phyloP scores from a whole-genome alignment of 1,140 invertebrate genomes.

The Mya arenaria region DNA sequence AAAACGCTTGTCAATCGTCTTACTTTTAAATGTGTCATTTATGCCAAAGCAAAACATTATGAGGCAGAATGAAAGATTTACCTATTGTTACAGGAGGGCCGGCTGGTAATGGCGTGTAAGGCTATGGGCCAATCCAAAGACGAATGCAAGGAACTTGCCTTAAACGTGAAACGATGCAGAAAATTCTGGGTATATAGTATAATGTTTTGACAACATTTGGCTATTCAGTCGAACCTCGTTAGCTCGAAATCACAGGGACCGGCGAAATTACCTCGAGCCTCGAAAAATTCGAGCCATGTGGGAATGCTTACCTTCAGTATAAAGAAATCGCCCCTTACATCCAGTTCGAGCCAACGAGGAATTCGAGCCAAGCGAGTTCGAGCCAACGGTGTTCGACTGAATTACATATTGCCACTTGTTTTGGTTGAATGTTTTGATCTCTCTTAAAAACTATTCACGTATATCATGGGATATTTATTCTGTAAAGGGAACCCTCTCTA shows the following conservation, averaged over 20 bases:
- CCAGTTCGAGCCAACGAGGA: too few species aligned
- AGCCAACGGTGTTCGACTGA: too few species aligned
- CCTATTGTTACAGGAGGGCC: conserved; percentile 3
- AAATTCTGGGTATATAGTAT: conserved; percentile 29
- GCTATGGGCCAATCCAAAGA: neutral
- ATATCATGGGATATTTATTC: too few species aligned
- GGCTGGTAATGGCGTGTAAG: conserved; percentile 1
- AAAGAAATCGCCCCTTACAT: neutral
- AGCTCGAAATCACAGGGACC: neutral
- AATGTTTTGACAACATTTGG: neutral
- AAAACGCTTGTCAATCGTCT: neutral
- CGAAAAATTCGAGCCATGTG: neutral
- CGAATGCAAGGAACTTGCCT: conserved; percentile 7
- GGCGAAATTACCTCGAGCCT: neutral
- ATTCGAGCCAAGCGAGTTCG: too few species aligned
- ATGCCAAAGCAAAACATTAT: too few species aligned
- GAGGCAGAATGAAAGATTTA: neutral
- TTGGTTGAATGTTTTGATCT: too few species aligned
- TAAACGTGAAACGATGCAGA: conserved; percentile 17
- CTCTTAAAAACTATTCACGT: too few species aligned
- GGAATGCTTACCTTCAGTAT: neutral
- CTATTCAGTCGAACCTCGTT: neutral
- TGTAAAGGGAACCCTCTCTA: too few species aligned
- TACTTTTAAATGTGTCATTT: neutral
- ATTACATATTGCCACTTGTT: too few species aligned